These are phyloP conservation scores for Calcarius ornatus DNA, from an alignment of 2,113 vertebrate species.

Conservation along the genomic window DNA sequence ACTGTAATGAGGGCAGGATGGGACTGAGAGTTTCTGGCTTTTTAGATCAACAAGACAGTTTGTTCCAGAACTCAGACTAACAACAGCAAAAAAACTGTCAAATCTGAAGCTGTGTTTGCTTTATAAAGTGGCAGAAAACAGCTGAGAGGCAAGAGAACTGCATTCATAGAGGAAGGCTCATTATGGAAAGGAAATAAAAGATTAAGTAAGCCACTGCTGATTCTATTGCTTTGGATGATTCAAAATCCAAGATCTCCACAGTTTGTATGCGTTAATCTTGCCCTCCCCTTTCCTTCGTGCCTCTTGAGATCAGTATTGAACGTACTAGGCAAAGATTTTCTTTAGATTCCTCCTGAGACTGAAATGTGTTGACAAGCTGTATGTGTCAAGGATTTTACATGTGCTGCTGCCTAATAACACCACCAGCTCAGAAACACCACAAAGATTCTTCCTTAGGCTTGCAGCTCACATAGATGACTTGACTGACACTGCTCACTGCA, in stretches of 20 bases:
- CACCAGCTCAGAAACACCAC: neutral
- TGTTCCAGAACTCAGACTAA: constrained; percentile 49
- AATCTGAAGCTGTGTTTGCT: constrained; percentile 51
- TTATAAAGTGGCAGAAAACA: constrained; percentile 61
- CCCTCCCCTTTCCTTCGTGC: neutral
- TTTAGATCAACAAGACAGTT: constrained; percentile 19
- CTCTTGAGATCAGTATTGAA: constrained; percentile 10
- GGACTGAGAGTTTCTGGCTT: constrained; percentile 15
- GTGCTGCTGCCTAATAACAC: constrained; percentile 24
- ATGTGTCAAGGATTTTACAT: constrained; percentile 14
- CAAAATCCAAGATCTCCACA: constrained; percentile 21
- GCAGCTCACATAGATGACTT: neutral
- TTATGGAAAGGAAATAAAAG: constrained; percentile 67
- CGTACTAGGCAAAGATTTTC: constrained; percentile 10
- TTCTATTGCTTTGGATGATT: constrained; percentile 50
- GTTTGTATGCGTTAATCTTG: neutral
- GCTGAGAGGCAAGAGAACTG: constrained; percentile 44
- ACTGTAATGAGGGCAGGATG: neutral
- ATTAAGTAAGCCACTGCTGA: constrained; percentile 55
- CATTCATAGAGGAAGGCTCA: constrained; percentile 54
- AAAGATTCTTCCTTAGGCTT: neutral
- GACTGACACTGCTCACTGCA: neutral
- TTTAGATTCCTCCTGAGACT: constrained; percentile 4
- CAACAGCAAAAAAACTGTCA: neutral
- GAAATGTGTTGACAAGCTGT: constrained; percentile 44